phyloP scores from a whole-genome alignment of 2,888 invertebrate species.

The Urechis unicinctus region DNA sequence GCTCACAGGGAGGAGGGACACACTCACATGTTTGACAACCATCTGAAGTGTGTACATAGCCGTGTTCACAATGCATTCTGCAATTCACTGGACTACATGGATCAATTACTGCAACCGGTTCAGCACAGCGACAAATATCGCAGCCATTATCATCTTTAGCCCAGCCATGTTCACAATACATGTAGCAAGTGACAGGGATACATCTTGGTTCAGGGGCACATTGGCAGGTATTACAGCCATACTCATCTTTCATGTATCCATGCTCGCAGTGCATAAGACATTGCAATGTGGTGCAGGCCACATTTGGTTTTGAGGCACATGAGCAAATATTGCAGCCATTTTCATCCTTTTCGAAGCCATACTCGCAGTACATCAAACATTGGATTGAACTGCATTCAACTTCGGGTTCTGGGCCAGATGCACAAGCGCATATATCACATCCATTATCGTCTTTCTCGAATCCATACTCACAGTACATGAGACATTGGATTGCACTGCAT shows the following conservation, averaged over 20 bases:
- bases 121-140: slow-evolving; percentile 1
- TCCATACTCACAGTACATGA: slow-evolving; percentile 12
- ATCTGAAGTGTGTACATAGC: slow-evolving; percentile 6
- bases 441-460: slow-evolving; percentile 8
- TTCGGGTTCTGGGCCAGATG: not conserved
- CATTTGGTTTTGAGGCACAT: slow-evolving; percentile 1
- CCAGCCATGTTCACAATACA: slow-evolving; percentile 11
- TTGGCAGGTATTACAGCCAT: slow-evolving; percentile 7
- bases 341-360: slow-evolving; percentile 9
- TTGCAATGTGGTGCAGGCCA: not conserved
- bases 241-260: slow-evolving; percentile 8
- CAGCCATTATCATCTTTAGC: slow-evolving; percentile 8
- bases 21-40: slow-evolving; percentile 13
- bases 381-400: not conserved
- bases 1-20: not conserved
- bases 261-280: slow-evolving; percentile 13
- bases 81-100: slow-evolving; percentile 2
- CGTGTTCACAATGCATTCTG: slow-evolving; percentile 12
- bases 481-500: not conserved
- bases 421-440: slow-evolving; percentile 4
- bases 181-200: slow-evolving; percentile 1
- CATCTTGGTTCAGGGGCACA: not conserved
- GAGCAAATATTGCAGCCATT: slow-evolving; percentile 11
- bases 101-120: too few species aligned
- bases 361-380: slow-evolving; percentile 2